phyloP scores from a whole-genome alignment of 1,140 invertebrate species.

The Drosophila bocqueti region DNA sequence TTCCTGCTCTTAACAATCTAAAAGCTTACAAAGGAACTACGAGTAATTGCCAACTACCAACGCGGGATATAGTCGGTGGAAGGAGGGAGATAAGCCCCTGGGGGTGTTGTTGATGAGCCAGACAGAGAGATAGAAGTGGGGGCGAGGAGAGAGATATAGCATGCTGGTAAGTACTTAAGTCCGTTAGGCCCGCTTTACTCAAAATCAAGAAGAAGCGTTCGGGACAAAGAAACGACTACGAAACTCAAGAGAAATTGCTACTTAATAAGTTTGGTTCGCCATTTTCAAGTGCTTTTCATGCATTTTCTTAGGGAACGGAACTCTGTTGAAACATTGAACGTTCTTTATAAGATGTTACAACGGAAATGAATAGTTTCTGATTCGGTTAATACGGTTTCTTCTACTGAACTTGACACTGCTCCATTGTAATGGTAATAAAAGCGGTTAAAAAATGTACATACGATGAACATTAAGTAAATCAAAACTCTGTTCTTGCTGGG shows the following conservation, averaged over 20 bases:
- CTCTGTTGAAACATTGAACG: conserved; percentile 54
- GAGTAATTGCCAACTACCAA: conserved; percentile 51
- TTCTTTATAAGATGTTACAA: conserved; percentile 50
- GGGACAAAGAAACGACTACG: conserved; percentile 74
- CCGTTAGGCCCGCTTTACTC: conserved; percentile 70
- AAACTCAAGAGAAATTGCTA: conserved; percentile 74
- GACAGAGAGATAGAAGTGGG: conserved; percentile 29
- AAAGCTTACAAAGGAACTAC: conserved; percentile 15
- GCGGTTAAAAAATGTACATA: conserved; percentile 76
- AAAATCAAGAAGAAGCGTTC: conserved; percentile 72
- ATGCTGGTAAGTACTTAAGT: conserved; percentile 67
- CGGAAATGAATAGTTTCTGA: conserved; percentile 57
- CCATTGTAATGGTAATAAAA: conserved; percentile 64
- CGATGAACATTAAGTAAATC: conserved; percentile 54
- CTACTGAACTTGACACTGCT: conserved; percentile 59
- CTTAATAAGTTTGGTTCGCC: conserved; percentile 71
- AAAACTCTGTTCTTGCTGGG: conserved; percentile 33
- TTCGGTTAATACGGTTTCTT: conserved; percentile 60
- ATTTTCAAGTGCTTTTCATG: conserved; percentile 82
- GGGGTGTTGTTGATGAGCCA: conserved; percentile 25
- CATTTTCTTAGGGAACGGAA: conserved; percentile 59
- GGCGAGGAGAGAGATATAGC: conserved; percentile 35
- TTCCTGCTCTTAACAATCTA: conserved; percentile 19
- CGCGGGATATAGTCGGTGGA: conserved; percentile 24
- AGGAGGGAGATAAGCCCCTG: conserved; percentile 21